These are phyloP conservation scores for Aspidapion aeneum DNA, from an alignment of 2,888 invertebrate species.

Conservation along the genomic window DNA sequence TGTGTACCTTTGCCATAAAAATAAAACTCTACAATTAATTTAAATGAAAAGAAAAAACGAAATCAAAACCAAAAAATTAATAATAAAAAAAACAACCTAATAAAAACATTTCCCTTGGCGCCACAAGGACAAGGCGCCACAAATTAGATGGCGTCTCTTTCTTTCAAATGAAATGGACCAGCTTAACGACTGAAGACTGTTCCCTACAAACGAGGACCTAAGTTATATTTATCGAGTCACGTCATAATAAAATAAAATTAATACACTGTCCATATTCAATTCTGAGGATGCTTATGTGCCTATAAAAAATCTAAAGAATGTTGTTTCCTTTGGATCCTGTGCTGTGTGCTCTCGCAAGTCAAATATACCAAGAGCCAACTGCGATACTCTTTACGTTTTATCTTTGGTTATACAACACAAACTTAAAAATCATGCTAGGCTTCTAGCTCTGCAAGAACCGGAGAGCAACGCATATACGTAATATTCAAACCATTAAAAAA, in stretches of 20 bases:
- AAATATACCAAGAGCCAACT: no score
- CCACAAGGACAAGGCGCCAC: slow-evolving; percentile 45
- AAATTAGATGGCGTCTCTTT: slow-evolving; percentile 28
- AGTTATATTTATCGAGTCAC: slow-evolving; percentile 44
- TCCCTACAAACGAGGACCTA: slow-evolving; percentile 26
- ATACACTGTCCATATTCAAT: slow-evolving; percentile 38
- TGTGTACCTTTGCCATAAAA: no score
- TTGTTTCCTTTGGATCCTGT: slow-evolving; percentile 28
- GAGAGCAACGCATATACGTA: no score
- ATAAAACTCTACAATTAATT: no score
- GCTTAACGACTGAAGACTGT: background rate
- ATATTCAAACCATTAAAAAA: no score
- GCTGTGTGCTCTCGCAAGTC: background rate
- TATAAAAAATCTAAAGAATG: slow-evolving; percentile 43
- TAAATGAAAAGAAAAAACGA: no score
- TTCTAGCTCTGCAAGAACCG: no score
- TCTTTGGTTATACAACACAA: no score
- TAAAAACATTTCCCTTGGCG: slow-evolving; percentile 38
- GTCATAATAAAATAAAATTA: slow-evolving; percentile 49
- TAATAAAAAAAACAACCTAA: slow-evolving; percentile 19
- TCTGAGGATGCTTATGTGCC: slow-evolving; percentile 34
- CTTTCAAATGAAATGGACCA: background rate
- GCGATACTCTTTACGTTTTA: no score
- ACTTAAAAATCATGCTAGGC: no score
- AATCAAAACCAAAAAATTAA: background rate